Evolutionary conservation across 37 sponge, comb jelly and placozoan species (phyloP).

Genomic region (Mnemiopsis leidyi): DNA sequence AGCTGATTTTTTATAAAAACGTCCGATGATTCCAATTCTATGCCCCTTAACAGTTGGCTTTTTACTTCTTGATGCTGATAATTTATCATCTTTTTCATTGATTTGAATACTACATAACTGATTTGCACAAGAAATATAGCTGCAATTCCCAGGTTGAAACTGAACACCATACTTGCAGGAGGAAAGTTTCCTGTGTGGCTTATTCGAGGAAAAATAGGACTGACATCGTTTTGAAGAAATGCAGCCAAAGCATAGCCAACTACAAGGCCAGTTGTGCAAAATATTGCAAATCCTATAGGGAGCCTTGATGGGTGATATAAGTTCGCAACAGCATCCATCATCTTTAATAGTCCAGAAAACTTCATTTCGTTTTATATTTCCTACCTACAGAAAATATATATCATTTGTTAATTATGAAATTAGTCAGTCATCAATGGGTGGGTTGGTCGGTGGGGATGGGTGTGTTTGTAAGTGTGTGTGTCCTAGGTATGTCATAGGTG

Average conservation of each 20-base stretch:
- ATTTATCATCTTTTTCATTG: background rate
- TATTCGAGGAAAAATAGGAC: background rate
- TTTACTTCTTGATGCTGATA: background rate
- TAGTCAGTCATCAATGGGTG: too few relatives aligned
- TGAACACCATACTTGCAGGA: background rate
- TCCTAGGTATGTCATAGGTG: too few relatives aligned
- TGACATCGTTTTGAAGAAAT: background rate
- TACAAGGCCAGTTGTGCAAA: background rate
- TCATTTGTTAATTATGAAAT: too few relatives aligned
- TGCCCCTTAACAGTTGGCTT: background rate
- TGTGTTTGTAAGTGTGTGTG: too few relatives aligned
- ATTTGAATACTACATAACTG: background rate
- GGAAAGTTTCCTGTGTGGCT: slow-evolving; percentile 1
- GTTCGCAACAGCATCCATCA: too few relatives aligned
- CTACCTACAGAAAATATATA: too few relatives aligned
- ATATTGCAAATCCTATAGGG: background rate
- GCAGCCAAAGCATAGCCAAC: background rate
- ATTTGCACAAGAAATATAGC: background rate
- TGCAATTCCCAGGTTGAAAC: background rate
- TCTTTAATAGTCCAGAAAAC: too few relatives aligned
- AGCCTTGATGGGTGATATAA: background rate
- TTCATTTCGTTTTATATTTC: too few relatives aligned
- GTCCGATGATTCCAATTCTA: background rate
- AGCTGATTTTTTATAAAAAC: background rate
- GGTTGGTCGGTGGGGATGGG: too few relatives aligned